A percentile compares a stretch with the other conserved stretches of the same genome.
Conservation (phyloP, 1,140 invertebrate genomes). For the Caenorhabditis remanei region DNA sequence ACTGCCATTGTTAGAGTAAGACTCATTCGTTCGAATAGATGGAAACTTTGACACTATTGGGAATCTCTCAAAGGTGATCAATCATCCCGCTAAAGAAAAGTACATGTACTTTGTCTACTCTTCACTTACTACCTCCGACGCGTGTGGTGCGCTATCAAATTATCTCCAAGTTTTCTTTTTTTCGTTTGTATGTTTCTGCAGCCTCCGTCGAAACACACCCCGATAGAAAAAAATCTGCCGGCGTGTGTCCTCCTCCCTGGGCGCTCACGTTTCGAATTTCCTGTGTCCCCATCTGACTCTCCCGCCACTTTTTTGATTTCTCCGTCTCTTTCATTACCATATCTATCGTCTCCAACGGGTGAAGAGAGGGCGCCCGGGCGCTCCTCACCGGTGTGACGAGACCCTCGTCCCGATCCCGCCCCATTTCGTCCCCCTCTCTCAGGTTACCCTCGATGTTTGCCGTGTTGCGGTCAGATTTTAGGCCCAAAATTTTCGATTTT, state of each 20-base stretch:
- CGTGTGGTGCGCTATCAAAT: slow-evolving; percentile 34
- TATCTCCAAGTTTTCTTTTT: background rate
- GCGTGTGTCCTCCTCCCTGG: slow-evolving; percentile 8
- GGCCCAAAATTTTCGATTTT: slow-evolving; percentile 29
- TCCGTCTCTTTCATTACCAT: slow-evolving; percentile 52
- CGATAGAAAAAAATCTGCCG: slow-evolving; percentile 17
- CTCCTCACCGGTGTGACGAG: slow-evolving; percentile 40
- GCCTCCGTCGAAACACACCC: background rate
- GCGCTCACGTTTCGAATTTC: slow-evolving; percentile 25
- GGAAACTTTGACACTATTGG: background rate
- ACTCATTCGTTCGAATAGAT: background rate
- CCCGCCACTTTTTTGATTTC: background rate
- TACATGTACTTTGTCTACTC: background rate
- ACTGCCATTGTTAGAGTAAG: background rate
- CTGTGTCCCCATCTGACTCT: background rate
- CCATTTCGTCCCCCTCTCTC: background rate
- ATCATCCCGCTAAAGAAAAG: slow-evolving; percentile 1
- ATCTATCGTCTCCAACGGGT: background rate
- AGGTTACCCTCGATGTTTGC: slow-evolving; percentile 41
- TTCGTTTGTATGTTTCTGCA: background rate
- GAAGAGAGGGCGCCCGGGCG: slow-evolving; percentile 27
- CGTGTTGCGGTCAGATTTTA: slow-evolving; percentile 49
- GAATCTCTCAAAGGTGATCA: background rate
- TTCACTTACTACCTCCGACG: background rate
- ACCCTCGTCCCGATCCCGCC: slow-evolving; percentile 27